Conservation (phyloP, 1,140 invertebrate species). For the Leptonema lineaticorne region DNA sequence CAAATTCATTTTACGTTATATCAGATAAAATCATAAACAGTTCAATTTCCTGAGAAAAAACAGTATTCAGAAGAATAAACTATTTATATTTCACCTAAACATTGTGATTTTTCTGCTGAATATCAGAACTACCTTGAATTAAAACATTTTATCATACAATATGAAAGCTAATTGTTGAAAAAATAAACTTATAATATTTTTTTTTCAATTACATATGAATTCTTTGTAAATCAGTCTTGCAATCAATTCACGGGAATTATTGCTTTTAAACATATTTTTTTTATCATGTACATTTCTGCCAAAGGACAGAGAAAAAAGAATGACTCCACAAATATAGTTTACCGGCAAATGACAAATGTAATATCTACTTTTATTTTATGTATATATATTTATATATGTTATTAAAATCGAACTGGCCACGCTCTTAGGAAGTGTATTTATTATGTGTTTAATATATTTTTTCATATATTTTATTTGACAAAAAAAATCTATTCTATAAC, state of each 20-base stretch:
- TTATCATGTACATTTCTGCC: slow-evolving; percentile 7
- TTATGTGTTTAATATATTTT: no score
- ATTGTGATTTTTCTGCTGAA: no score
- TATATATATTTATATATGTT: no score
- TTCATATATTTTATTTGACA: background rate
- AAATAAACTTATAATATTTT: slow-evolving; percentile 20
- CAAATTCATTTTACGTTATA: no score
- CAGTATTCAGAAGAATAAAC: no score
- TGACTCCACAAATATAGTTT: slow-evolving; percentile 12
- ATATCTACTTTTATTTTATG: slow-evolving; percentile 1
- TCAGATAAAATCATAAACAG: no score
- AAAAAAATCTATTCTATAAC: no score
- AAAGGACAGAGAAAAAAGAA: background rate
- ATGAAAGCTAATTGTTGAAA: slow-evolving; percentile 18
- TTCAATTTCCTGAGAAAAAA: no score
- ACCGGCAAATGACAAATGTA: slow-evolving; percentile 5
- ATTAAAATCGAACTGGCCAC: background rate
- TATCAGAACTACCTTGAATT: slow-evolving; percentile 8
- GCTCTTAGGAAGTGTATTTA: background rate
- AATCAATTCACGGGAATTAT: slow-evolving; percentile 30
- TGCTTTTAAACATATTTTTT: slow-evolving; percentile 24
- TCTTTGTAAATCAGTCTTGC: slow-evolving; percentile 39
- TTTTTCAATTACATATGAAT: slow-evolving; percentile 30
- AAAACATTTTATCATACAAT: slow-evolving; percentile 9
- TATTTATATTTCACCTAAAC: no score